These are phyloP conservation scores for Tenthredo livida DNA, from an alignment of 2,888 invertebrate species.

Conservation along the genomic window DNA sequence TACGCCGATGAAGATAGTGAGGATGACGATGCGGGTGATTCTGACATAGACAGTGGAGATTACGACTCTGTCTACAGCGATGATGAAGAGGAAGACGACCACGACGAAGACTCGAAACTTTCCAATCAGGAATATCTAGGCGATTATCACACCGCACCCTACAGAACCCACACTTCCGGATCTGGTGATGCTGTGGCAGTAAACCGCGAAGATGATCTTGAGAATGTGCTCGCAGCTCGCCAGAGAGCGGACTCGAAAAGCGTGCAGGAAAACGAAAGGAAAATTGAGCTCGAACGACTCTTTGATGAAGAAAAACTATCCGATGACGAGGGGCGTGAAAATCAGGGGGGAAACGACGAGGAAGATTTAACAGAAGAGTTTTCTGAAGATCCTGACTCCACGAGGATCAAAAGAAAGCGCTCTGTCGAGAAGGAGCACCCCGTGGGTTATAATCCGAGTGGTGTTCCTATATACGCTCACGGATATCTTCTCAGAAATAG, in stretches of 20 bases:
- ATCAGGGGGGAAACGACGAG: conserved; percentile 33
- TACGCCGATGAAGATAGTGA: conserved; percentile 67
- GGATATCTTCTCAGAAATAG: conserved; percentile 1
- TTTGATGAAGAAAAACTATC: background rate
- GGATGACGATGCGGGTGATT: conserved; percentile 63
- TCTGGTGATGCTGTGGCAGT: background rate
- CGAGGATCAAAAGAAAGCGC: conserved; percentile 20
- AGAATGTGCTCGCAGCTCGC: conserved; percentile 62
- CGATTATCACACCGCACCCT: conserved; percentile 58
- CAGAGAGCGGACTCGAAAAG: conserved; percentile 58
- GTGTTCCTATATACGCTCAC: conserved; percentile 49
- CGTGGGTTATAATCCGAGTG: conserved; percentile 49
- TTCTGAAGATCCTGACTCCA: background rate
- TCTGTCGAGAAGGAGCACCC: conserved; percentile 54
- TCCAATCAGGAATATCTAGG: conserved; percentile 62
- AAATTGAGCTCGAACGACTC: conserved; percentile 12
- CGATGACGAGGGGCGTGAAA: conserved; percentile 48
- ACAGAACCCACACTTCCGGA: conserved; percentile 52
- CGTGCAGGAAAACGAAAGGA: conserved; percentile 46
- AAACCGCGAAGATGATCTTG: conserved; percentile 55
- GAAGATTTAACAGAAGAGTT: conserved; percentile 23
- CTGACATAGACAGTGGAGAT: conserved; percentile 64
- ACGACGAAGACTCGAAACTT: conserved; percentile 63
- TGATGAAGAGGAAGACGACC: conserved; percentile 43
- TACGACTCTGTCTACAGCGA: conserved; percentile 66